Evolutionary conservation across 2,113 vertebrate genomes (phyloP).

Genomic region (Microcebus jonahi): DNA sequence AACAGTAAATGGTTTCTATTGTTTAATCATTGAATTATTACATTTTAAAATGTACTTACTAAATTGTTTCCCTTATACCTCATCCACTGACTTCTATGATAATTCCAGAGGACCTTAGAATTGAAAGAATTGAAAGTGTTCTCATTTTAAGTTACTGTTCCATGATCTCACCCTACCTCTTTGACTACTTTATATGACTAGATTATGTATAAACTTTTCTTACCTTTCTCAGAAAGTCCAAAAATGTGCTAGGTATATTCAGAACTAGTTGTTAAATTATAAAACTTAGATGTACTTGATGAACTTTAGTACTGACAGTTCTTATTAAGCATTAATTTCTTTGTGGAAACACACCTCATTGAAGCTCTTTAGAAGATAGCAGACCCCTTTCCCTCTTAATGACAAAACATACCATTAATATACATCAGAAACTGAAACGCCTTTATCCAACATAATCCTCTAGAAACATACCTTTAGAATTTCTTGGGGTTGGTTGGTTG

Average conservation of each 20-base stretch:
- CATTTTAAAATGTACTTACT: neutral
- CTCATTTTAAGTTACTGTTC: neutral
- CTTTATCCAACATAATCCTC: neutral
- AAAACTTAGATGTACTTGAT: neutral
- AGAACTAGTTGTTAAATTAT: conserved; percentile 38
- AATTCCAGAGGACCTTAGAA: neutral
- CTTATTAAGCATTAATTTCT: neutral
- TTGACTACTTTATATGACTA: conserved; percentile 34
- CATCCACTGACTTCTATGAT: neutral
- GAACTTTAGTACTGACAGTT: neutral
- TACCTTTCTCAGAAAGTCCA: neutral
- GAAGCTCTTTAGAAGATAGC: neutral
- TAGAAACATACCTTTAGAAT: neutral
- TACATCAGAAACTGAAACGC: neutral
- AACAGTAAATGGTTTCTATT: neutral
- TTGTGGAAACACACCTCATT: neutral
- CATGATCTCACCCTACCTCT: neutral
- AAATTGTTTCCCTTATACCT: neutral
- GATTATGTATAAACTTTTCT: conserved; percentile 19
- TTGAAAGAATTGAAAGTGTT: conserved; percentile 1
- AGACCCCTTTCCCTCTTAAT: neutral
- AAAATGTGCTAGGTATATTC: conserved; percentile 29
- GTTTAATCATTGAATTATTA: neutral
- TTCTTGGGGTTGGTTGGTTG: too few species aligned
- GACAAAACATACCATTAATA: neutral